phyloP scores from a whole-genome alignment of 2,888 invertebrate species.

The Noctua janthe region DNA sequence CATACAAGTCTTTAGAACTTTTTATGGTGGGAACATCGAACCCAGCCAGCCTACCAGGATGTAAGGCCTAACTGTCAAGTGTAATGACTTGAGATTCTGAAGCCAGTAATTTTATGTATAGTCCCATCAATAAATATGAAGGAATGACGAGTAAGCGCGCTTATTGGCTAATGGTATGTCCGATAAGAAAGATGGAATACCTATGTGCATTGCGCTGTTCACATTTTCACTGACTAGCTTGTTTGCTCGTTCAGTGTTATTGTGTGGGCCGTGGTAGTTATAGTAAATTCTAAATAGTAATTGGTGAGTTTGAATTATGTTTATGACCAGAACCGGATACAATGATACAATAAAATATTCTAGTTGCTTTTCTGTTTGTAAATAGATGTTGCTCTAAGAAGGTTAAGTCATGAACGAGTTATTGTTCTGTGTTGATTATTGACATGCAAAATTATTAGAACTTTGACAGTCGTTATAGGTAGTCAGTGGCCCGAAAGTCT shows the following conservation, averaged over 20 bases:
- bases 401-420: not conserved
- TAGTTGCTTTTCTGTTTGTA: conserved; percentile 1
- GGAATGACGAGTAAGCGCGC: conserved; percentile 25
- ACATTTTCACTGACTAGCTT: not conserved
- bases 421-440: not conserved
- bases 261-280: not conserved
- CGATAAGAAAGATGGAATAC: conserved; percentile 23
- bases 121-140: conserved; percentile 51
- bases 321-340: not conserved
- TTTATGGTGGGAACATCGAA: conserved; percentile 46
- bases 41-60: conserved; percentile 38
- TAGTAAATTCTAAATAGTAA: not conserved
- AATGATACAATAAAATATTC: not conserved
- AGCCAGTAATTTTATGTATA: conserved; percentile 40
- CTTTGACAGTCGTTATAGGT: not conserved
- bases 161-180: conserved; percentile 27
- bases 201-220: not conserved
- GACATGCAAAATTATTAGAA: not conserved
- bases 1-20: conserved; percentile 50
- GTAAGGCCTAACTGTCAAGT: conserved; percentile 35
- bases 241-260: not conserved
- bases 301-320: not conserved
- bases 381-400: not conserved
- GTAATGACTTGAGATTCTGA: conserved; percentile 45
- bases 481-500: not conserved